Conservation (phyloP, 2,113 vertebrate species). For the Mastomys coucha region DNA sequence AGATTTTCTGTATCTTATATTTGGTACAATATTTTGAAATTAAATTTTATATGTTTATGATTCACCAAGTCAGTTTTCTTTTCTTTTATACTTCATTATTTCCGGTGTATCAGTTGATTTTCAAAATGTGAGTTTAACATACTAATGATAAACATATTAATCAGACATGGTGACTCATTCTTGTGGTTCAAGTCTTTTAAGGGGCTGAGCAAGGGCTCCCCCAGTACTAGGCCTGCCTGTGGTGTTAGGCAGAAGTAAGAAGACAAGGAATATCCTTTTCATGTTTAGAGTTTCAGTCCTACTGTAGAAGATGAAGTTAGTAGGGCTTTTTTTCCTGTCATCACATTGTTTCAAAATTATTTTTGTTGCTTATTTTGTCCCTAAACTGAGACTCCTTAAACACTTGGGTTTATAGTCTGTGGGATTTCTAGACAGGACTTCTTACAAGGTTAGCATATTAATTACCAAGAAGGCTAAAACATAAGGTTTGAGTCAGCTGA, state of each 20-base stretch:
- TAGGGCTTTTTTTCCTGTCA: neutral
- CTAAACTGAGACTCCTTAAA: neutral
- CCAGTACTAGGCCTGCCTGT: neutral
- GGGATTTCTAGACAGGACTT: neutral
- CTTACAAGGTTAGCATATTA: neutral
- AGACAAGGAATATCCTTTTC: neutral
- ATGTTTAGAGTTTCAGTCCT: neutral
- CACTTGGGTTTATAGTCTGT: neutral
- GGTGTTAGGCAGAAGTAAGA: neutral
- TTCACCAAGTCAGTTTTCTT: constrained; percentile 44
- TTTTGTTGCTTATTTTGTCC: neutral
- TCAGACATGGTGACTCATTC: neutral
- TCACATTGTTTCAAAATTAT: neutral
- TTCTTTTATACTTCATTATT: neutral
- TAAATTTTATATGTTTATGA: neutral
- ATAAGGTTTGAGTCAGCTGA: neutral
- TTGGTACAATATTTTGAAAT: constrained; percentile 25
- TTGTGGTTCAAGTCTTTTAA: neutral
- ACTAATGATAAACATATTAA: neutral
- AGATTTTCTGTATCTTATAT: constrained; percentile 11
- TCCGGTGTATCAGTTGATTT: neutral
- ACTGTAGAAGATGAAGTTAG: neutral
- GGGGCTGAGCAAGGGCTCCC: neutral
- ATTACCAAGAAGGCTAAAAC: neutral
- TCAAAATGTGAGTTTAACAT: constrained; percentile 1